Percentiles rank a stretch among this genome's conserved stretches.
Conservation (phyloP, 2,113 vertebrate species). For the Oryzias javanicus region DNA sequence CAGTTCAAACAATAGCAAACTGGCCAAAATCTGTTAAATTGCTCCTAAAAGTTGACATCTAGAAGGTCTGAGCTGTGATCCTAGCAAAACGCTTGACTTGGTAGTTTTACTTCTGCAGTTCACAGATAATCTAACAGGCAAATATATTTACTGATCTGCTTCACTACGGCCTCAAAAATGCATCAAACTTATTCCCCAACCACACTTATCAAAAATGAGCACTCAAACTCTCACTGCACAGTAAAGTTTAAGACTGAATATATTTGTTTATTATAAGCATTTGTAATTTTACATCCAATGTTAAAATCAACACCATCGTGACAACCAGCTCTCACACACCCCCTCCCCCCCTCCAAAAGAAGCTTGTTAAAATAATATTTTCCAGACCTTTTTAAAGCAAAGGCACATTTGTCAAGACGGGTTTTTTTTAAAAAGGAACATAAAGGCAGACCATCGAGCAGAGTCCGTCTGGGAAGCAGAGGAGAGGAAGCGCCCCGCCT, state of each 20-base stretch:
- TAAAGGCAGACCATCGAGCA: slow-evolving; percentile 69
- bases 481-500: slow-evolving; percentile 38
- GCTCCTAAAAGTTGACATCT: slow-evolving; percentile 64
- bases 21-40: slow-evolving; percentile 65
- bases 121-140: slow-evolving; percentile 69
- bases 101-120: slow-evolving; percentile 63
- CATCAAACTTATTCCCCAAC: slow-evolving; percentile 66
- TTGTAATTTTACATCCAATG: slow-evolving; percentile 79
- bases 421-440: slow-evolving; percentile 73
- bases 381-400: slow-evolving; percentile 77
- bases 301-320: slow-evolving; percentile 74
- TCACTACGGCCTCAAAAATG: slow-evolving; percentile 58
- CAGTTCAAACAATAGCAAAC: slow-evolving; percentile 71
- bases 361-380: slow-evolving; percentile 73
- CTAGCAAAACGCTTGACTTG: slow-evolving; percentile 70
- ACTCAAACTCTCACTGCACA: slow-evolving; percentile 76
- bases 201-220: slow-evolving; percentile 73
- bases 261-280: slow-evolving; percentile 81
- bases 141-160: slow-evolving; percentile 59
- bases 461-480: slow-evolving; percentile 58
- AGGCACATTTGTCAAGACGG: slow-evolving; percentile 77
- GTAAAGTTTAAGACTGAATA: slow-evolving; percentile 79
- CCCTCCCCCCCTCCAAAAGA: slow-evolving; percentile 48
- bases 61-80: slow-evolving; percentile 56
- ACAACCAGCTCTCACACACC: slow-evolving; percentile 51